Evolutionary conservation across 2,113 vertebrate species (phyloP).

Genomic region (Monopterus albus): DNA sequence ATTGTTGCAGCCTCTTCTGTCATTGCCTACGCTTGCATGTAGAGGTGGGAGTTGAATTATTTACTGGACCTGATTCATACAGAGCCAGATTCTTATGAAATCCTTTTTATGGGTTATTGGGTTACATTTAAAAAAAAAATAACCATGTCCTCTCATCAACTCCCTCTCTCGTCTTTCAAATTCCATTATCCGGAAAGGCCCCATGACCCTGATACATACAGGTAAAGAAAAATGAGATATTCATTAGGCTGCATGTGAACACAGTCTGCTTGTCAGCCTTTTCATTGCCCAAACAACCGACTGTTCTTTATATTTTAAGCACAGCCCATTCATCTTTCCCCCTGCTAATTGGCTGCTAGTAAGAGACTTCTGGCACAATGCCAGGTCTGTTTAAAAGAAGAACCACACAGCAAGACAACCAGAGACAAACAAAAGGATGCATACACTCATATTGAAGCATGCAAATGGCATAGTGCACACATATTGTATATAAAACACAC

Average conservation of each 20-base stretch:
- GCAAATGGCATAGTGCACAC: not conserved
- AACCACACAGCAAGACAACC: conserved; percentile 28
- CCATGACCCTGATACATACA: not conserved
- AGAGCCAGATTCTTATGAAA: conserved; percentile 57
- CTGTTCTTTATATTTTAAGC: conserved; percentile 27
- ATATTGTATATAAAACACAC: conserved; percentile 21
- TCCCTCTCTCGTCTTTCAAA: conserved; percentile 1
- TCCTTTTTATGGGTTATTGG: conserved; percentile 17
- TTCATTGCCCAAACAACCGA: conserved; percentile 19
- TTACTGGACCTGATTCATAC: conserved; percentile 64
- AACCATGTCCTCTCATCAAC: conserved; percentile 11
- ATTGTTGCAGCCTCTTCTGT: conserved; percentile 59
- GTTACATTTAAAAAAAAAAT: conserved; percentile 45
- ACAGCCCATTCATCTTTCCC: conserved; percentile 49
- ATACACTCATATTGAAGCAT: not conserved
- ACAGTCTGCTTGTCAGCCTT: conserved; percentile 8
- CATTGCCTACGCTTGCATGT: conserved; percentile 57
- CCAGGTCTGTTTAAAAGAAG: conserved; percentile 41
- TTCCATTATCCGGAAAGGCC: not conserved
- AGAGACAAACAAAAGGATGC: not conserved
- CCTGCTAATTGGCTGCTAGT: conserved; percentile 71
- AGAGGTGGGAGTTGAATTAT: conserved; percentile 65
- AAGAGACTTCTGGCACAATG: conserved; percentile 51
- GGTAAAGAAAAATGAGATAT: not conserved
- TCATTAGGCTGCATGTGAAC: conserved; percentile 14